phyloP scores from a whole-genome alignment of 1,140 invertebrate genomes.

The Luehdorfia chinensis region DNA sequence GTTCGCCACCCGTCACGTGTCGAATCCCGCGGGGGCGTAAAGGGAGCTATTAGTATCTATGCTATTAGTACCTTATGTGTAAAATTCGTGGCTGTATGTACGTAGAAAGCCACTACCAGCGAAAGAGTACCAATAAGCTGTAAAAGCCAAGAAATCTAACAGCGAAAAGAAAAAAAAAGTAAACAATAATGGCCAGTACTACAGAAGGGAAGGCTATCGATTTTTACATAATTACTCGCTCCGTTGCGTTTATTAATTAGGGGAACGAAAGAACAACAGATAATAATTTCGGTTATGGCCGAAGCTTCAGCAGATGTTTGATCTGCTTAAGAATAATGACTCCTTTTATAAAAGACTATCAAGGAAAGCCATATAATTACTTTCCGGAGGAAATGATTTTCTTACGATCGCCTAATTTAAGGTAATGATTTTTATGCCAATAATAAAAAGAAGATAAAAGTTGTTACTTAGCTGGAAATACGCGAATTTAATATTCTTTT shows the following conservation, averaged over 20 bases:
- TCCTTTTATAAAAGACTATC: constrained; percentile 10
- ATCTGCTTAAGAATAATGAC: constrained; percentile 17
- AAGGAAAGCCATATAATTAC: constrained; percentile 12
- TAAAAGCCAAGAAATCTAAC: too few relatives aligned
- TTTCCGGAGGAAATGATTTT: constrained; percentile 11
- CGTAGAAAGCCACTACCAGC: too few relatives aligned
- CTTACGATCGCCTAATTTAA: constrained; percentile 8
- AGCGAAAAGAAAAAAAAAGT: too few relatives aligned
- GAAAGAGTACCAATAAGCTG: too few relatives aligned
- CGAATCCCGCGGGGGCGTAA: too few relatives aligned
- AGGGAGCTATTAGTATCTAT: too few relatives aligned
- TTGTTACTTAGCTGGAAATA: constrained; percentile 3
- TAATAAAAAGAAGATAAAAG: constrained; percentile 18
- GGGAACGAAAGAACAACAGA: constrained; percentile 12
- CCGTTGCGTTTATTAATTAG: constrained; percentile 19
- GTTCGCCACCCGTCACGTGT: too few relatives aligned
- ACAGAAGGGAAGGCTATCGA: constrained; percentile 6
- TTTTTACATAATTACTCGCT: constrained; percentile 17
- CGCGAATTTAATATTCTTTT: constrained; percentile 11
- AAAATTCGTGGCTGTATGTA: too few relatives aligned
- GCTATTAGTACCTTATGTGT: too few relatives aligned
- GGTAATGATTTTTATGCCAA: constrained; percentile 7
- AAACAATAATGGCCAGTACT: constrained; percentile 8
- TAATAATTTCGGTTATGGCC: constrained; percentile 15
- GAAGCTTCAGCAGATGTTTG: constrained; percentile 16